Conservation (phyloP, 2,888 invertebrate species). For the Agonopterix heracliana region DNA sequence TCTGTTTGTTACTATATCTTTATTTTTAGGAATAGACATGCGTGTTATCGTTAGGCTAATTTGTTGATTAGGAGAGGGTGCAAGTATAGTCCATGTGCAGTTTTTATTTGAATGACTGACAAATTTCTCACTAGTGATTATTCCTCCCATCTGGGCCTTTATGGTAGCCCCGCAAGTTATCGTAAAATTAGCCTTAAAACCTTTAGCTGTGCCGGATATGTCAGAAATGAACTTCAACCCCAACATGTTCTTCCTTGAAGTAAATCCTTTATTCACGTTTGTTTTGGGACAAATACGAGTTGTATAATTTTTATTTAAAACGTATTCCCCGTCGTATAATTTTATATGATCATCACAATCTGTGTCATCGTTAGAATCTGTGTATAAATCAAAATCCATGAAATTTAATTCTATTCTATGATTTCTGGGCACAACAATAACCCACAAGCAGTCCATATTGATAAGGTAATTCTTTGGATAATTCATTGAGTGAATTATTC, state of each 20-base stretch:
- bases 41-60: slow-evolving; percentile 82
- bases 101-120: slow-evolving; percentile 48
- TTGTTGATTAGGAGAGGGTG: slow-evolving; percentile 74
- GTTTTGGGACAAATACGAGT: slow-evolving; percentile 63
- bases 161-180: slow-evolving; percentile 83
- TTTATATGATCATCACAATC: slow-evolving; percentile 43
- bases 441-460: slow-evolving; percentile 86
- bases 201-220: slow-evolving; percentile 77
- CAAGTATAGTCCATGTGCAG: slow-evolving; percentile 84
- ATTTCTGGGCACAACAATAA: slow-evolving; percentile 79
- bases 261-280: slow-evolving; percentile 37
- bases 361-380: not conserved
- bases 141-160: slow-evolving; percentile 71
- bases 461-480: slow-evolving; percentile 88
- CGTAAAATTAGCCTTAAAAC: slow-evolving; percentile 84
- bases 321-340: slow-evolving; percentile 45
- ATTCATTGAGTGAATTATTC: slow-evolving; percentile 85
- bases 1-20: slow-evolving; percentile 31
- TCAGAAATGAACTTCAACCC: slow-evolving; percentile 80
- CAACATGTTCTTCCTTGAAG: slow-evolving; percentile 79
- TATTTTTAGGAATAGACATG: slow-evolving; percentile 54
- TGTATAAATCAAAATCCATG: slow-evolving; percentile 78
- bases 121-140: slow-evolving; percentile 57
- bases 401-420: slow-evolving; percentile 83
- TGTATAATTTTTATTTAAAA: slow-evolving; percentile 58